These are phyloP conservation scores for Colaptes auratus DNA, from an alignment of 2,113 vertebrate species.

Conservation along the genomic window DNA sequence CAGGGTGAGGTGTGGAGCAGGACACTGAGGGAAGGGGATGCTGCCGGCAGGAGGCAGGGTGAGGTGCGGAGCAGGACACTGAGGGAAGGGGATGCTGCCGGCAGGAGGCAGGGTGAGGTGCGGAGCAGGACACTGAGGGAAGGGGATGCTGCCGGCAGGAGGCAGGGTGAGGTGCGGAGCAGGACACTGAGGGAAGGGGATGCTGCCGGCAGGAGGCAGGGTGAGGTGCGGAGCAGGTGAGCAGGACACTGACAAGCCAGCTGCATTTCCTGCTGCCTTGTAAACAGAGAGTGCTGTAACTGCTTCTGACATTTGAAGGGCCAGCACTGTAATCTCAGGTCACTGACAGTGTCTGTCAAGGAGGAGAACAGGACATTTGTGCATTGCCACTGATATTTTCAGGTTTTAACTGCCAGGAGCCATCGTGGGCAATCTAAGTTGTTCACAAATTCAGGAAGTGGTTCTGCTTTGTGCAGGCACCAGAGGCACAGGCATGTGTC, in stretches of 20 bases:
- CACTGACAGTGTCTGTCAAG: neutral
- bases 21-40: too few species aligned
- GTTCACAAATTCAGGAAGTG: neutral
- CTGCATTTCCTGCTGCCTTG: neutral
- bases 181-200: too few species aligned
- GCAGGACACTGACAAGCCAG: neutral
- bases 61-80: too few species aligned
- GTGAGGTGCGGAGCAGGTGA: neutral
- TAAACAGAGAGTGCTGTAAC: neutral
- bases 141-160: too few species aligned
- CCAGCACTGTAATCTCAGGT: neutral
- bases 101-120: too few species aligned
- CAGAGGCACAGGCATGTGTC: accelerated
- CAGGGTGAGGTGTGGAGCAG: too few species aligned
- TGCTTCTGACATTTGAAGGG: neutral
- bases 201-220: too few species aligned
- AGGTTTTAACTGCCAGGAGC: neutral
- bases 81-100: too few species aligned
- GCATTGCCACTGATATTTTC: neutral
- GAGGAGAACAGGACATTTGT: neutral
- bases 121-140: too few species aligned
- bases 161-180: too few species aligned
- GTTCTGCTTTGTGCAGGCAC: neutral
- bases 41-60: too few species aligned
- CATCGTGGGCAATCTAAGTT: neutral